phyloP scores from a whole-genome alignment of 2,888 invertebrate genomes.

The Rhimphoctona megacephalus region DNA sequence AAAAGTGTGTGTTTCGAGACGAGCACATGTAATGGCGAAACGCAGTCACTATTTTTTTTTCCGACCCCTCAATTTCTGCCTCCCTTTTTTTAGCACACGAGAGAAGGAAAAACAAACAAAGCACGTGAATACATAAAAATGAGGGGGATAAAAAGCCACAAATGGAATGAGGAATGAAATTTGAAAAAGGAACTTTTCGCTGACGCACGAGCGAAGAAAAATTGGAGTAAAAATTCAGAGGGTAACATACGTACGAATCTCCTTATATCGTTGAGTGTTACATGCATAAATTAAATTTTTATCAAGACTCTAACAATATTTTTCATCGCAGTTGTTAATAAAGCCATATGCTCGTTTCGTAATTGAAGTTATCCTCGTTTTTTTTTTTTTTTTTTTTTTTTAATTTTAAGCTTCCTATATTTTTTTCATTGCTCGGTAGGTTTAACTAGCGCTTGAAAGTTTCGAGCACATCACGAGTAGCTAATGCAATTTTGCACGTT shows the following conservation, averaged over 20 bases:
- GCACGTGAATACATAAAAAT: neutral
- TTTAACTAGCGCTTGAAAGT: neutral
- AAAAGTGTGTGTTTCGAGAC: neutral
- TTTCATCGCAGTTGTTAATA: neutral
- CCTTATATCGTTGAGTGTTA: neutral
- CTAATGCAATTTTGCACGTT: conserved; percentile 11
- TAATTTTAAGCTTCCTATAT: neutral
- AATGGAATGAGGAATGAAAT: neutral
- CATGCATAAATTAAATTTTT: conserved; percentile 18
- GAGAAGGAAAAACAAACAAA: neutral
- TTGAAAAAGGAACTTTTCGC: neutral
- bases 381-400: neutral
- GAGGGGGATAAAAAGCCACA: neutral
- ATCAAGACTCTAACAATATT: neutral
- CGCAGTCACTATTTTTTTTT: conserved; percentile 21
- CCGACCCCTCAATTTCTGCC: neutral
- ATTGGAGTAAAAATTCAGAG: neutral
- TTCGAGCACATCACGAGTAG: neutral
- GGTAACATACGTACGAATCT: neutral
- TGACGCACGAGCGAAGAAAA: neutral
- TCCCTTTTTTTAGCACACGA: neutral
- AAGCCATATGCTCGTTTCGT: neutral
- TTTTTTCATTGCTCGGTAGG: neutral
- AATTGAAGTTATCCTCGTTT: neutral
- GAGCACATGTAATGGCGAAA: neutral